Conservation (phyloP, 2,888 invertebrate species). For the Antheraea assamensis region DNA sequence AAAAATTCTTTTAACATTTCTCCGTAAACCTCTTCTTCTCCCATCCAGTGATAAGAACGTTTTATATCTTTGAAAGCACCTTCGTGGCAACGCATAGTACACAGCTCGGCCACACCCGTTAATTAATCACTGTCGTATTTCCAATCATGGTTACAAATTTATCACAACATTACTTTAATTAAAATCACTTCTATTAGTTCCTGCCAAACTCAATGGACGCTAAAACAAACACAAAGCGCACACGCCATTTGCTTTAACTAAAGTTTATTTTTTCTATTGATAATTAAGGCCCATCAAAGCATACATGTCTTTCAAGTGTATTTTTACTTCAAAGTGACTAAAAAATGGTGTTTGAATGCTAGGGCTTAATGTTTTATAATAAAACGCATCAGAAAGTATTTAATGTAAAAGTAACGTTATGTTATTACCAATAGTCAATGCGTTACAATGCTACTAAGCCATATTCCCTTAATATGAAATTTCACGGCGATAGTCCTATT, state of each 20-base stretch:
- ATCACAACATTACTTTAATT: constrained; percentile 45
- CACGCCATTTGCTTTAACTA: constrained; percentile 28
- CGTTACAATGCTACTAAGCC: too few species aligned
- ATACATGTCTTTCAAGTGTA: too few species aligned
- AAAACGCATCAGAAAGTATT: too few species aligned
- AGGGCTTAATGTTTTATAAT: too few species aligned
- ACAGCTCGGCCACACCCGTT: constrained; percentile 75
- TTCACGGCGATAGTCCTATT: too few species aligned
- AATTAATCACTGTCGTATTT: constrained; percentile 44
- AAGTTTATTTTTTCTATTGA: not conserved
- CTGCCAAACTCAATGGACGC: constrained; percentile 11
- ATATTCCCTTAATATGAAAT: too few species aligned
- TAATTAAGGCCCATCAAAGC: too few species aligned
- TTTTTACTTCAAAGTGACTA: too few species aligned
- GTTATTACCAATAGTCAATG: too few species aligned
- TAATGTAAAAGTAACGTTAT: too few species aligned
- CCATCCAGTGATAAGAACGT: constrained; percentile 71
- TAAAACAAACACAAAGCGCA: constrained; percentile 12
- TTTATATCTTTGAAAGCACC: constrained; percentile 71
- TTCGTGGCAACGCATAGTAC: too few species aligned
- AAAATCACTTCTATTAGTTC: not conserved
- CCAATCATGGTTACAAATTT: constrained; percentile 53
- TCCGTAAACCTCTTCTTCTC: constrained; percentile 68
- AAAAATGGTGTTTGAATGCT: too few species aligned
- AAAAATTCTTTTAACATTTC: constrained; percentile 75